Conservation (phyloP, 2,113 vertebrate genomes). For the Jaculus jaculus region DNA sequence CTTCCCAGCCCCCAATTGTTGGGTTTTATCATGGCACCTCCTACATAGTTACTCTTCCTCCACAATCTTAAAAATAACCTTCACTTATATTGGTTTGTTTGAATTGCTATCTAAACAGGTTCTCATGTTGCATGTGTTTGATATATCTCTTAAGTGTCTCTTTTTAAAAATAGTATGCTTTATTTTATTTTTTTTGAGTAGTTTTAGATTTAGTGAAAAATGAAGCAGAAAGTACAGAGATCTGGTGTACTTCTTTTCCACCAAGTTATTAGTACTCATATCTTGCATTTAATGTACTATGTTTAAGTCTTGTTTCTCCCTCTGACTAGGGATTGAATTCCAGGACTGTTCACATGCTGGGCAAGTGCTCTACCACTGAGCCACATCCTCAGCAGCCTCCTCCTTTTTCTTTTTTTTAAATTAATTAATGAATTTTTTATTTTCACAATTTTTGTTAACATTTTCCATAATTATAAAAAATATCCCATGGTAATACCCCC, state of each 20-base stretch:
- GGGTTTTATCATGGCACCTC: not conserved
- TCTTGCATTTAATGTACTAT: not conserved
- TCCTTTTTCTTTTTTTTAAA: too few relatives aligned
- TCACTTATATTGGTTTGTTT: not conserved
- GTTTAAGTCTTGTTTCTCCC: not conserved
- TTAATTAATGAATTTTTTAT: too few relatives aligned
- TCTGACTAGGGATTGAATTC: too few relatives aligned
- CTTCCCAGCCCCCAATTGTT: too few relatives aligned
- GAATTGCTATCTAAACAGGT: not conserved
- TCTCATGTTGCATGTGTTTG: not conserved
- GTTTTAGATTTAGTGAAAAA: constrained; percentile 24
- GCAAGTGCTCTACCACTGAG: not conserved
- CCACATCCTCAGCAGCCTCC: not conserved
- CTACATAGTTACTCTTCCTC: not conserved
- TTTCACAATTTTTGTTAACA: too few relatives aligned
- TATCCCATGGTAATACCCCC: too few relatives aligned
- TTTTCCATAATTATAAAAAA: too few relatives aligned
- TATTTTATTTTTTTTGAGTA: constrained; percentile 3
- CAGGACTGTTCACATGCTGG: not conserved
- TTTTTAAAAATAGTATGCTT: not conserved
- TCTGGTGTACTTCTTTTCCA: not conserved
- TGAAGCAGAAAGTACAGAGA: not conserved
- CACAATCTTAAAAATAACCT: not conserved
- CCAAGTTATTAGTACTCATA: accelerated
- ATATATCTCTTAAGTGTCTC: not conserved